Percentiles rank a stretch among this genome's conserved stretches.
Evolutionary conservation across 2,113 vertebrate genomes (phyloP).

Genomic region (Rafetus swinhoei): DNA sequence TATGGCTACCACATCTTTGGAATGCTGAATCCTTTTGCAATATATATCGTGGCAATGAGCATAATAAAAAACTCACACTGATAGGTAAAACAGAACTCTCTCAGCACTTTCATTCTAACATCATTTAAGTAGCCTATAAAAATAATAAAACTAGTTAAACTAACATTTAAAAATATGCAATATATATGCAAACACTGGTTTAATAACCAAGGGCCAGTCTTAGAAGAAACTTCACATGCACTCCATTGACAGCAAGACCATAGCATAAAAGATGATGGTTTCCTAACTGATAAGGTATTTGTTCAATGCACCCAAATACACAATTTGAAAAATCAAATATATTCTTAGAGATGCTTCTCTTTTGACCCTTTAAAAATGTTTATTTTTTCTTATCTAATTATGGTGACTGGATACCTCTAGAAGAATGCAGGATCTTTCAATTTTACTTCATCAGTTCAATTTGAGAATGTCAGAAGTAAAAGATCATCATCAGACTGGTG

Average conservation of each 20-base stretch:
- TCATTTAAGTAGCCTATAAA: neutral
- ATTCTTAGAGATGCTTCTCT: accelerated
- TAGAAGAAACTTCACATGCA: neutral
- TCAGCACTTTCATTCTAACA: neutral
- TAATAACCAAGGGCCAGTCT: neutral
- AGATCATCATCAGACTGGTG: neutral
- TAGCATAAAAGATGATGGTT: neutral
- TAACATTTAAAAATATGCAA: neutral
- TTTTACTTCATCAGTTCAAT: neutral
- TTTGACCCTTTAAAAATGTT: neutral
- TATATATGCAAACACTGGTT: neutral
- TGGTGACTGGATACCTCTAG: neutral
- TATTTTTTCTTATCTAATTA: neutral
- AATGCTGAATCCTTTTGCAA: neutral
- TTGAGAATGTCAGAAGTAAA: neutral
- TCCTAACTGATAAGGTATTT: neutral
- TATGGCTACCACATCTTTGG: neutral
- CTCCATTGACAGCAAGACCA: neutral
- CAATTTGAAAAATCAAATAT: neutral
- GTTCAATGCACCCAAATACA: neutral
- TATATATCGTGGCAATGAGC: neutral
- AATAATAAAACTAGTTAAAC: neutral
- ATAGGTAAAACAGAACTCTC: neutral
- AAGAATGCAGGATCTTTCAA: neutral
- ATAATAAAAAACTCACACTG: neutral